These are phyloP conservation scores for Sebastiscus albofasciatus DNA, from an alignment of 2,797 vertebrate genomes.

Conservation along the genomic window DNA sequence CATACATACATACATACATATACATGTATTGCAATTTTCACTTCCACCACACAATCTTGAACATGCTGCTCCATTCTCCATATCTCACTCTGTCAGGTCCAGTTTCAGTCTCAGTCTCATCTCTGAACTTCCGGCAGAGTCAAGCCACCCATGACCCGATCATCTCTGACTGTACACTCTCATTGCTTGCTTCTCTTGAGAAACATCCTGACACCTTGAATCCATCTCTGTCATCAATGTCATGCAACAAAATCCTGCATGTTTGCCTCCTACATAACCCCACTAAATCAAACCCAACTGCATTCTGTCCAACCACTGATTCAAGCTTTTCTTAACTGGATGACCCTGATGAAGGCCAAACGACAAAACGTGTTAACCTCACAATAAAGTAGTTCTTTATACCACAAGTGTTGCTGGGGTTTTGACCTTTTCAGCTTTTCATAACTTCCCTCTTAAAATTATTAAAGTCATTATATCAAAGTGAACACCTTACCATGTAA, in stretches of 20 bases:
- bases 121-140: not conserved
- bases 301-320: not conserved
- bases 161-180: not conserved
- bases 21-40: too few species aligned
- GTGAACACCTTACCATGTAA: constrained; percentile 84
- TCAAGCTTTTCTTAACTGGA: not conserved
- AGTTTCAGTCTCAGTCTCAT: too few species aligned
- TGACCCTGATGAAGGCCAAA: not conserved
- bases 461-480: not conserved
- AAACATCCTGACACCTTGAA: not conserved
- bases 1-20: too few species aligned
- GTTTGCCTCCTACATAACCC: not conserved
- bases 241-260: not conserved
- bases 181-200: not conserved
- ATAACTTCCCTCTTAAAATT: not conserved
- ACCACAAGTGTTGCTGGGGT: not conserved
- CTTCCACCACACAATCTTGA: not conserved
- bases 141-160: not conserved
- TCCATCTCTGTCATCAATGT: not conserved
- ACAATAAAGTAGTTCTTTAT: not conserved
- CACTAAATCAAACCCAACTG: not conserved
- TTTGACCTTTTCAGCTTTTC: not conserved
- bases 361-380: not conserved
- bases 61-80: not conserved
- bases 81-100: too few species aligned